Conservation (phyloP, 2,888 invertebrate genomes). For the Caenorhabditis afra region DNA sequence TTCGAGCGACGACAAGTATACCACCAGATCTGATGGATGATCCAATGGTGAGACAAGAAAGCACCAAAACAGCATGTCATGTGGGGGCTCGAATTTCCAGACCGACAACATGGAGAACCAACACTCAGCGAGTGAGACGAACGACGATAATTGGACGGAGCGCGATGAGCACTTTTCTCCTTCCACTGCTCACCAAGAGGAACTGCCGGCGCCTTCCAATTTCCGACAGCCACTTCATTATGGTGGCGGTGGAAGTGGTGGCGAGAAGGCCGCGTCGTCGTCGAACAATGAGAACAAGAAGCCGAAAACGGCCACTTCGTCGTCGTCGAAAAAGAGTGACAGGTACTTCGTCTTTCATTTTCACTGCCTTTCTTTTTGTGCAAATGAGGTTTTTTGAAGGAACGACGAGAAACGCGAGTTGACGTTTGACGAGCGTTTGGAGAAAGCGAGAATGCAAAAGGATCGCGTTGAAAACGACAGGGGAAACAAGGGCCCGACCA, state of each 20-base stretch:
- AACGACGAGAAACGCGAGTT: slow-evolving; percentile 60
- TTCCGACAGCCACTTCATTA: not conserved
- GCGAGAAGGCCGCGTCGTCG: slow-evolving; percentile 4
- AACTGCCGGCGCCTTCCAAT: not conserved
- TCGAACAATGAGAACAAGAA: slow-evolving; percentile 9
- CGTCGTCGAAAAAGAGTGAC: slow-evolving; percentile 32
- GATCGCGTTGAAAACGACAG: slow-evolving; percentile 60
- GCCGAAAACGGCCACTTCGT: slow-evolving; percentile 16
- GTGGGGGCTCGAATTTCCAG: slow-evolving; percentile 14
- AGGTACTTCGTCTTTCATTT: slow-evolving; percentile 21
- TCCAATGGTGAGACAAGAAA: slow-evolving; percentile 68
- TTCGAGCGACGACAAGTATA: slow-evolving; percentile 74
- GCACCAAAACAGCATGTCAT: no score
- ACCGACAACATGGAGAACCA: slow-evolving; percentile 34
- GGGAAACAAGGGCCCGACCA: slow-evolving; percentile 2
- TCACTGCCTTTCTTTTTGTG: not conserved
- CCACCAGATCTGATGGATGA: slow-evolving; percentile 75
- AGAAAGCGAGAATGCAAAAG: slow-evolving; percentile 66
- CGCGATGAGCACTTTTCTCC: slow-evolving; percentile 44
- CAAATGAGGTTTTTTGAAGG: slow-evolving; percentile 6
- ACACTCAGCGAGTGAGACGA: slow-evolving; percentile 30
- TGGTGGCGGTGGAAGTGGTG: not conserved
- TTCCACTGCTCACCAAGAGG: slow-evolving; percentile 16
- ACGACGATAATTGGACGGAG: slow-evolving; percentile 48
- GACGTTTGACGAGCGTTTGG: slow-evolving; percentile 70